phyloP scores from a whole-genome alignment of 2,888 invertebrate genomes.

The Eurytoma californica region DNA sequence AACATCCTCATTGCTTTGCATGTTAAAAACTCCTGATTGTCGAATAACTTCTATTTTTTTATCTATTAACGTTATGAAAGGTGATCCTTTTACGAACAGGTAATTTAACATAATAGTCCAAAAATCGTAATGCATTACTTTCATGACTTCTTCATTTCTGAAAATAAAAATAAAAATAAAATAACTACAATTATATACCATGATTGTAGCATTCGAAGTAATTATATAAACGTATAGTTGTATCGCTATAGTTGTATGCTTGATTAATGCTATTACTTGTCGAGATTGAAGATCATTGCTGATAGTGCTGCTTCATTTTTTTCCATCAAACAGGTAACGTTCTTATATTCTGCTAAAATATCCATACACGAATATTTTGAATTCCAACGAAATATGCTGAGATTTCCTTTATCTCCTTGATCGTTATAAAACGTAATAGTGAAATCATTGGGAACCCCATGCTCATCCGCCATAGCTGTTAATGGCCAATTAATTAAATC shows the following conservation, averaged over 20 bases:
- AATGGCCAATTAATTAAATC: neutral
- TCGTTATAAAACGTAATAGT: neutral
- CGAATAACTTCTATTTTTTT: neutral
- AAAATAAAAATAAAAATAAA: neutral
- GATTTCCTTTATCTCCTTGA: neutral
- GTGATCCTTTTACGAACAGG: neutral
- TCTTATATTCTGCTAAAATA: neutral
- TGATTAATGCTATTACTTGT: constrained; percentile 7
- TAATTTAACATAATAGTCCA: neutral
- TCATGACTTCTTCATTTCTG: neutral
- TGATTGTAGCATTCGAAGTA: neutral
- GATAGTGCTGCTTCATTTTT: neutral
- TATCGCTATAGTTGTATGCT: too few relatives aligned
- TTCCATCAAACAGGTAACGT: constrained; percentile 18
- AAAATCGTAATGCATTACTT: neutral
- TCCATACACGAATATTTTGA: neutral
- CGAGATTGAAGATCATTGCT: neutral
- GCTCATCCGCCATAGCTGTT: neutral
- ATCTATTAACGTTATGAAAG: neutral
- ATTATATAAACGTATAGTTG: too few relatives aligned
- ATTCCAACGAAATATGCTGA: neutral
- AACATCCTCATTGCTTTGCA: neutral
- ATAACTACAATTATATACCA: too few relatives aligned
- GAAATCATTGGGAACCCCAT: neutral
- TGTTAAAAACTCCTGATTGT: neutral